Conservation (phyloP, 2,797 vertebrate species). For the Peromyscus attwateri region DNA sequence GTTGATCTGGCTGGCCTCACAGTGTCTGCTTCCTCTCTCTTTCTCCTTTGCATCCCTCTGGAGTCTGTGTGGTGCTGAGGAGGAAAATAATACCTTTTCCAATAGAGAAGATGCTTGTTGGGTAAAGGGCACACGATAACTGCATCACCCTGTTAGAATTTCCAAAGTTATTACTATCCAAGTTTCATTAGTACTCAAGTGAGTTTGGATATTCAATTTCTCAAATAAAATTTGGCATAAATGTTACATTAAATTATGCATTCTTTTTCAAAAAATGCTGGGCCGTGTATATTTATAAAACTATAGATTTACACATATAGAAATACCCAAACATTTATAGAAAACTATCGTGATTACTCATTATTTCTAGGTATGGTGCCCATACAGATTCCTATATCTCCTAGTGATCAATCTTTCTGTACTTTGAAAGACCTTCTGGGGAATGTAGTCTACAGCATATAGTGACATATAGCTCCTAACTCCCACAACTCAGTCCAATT, state of each 20-base stretch:
- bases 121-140: background rate
- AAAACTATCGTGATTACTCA: background rate
- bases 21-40: too few relatives aligned
- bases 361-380: conserved; percentile 51
- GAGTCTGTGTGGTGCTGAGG: background rate
- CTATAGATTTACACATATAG: background rate
- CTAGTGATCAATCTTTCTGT: conserved; percentile 62
- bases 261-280: background rate
- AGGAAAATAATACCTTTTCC: background rate
- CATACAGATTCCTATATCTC: conserved; percentile 74
- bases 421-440: conserved; percentile 73
- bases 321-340: background rate
- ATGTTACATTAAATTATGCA: background rate
- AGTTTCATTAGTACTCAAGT: background rate
- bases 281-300: background rate
- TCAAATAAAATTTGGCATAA: background rate
- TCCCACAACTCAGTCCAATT: conserved; percentile 80
- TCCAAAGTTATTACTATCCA: background rate
- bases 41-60: background rate
- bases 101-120: background rate
- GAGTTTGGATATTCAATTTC: background rate
- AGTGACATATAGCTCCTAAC: conserved; percentile 76
- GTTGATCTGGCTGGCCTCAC: background rate
- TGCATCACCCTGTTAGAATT: background rate
- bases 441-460: conserved; percentile 75